A percentile compares a stretch with the other conserved stretches of the same genome.
Conservation (phyloP, 2,113 vertebrate species). For the Etia nguti region DNA sequence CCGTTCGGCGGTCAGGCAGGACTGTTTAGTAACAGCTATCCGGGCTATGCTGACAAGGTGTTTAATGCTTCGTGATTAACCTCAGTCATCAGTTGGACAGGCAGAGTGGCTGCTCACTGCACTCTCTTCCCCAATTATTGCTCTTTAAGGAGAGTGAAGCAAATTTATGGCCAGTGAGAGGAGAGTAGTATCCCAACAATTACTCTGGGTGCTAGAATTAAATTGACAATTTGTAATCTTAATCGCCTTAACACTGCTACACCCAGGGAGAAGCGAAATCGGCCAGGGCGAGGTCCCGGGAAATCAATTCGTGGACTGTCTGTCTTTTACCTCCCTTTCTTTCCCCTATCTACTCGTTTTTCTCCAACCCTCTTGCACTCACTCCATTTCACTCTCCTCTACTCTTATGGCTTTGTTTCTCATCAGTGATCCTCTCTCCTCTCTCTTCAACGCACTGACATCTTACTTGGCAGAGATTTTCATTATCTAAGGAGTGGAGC, state of each 20-base stretch:
- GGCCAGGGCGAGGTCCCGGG: conserved; percentile 38
- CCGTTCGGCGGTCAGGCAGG: neutral
- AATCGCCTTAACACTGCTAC: conserved; percentile 50
- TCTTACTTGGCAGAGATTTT: conserved; percentile 57
- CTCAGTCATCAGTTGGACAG: conserved; percentile 16
- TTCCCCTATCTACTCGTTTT: neutral
- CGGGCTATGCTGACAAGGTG: conserved; percentile 15
- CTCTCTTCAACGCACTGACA: conserved; percentile 19
- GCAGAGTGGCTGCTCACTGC: neutral
- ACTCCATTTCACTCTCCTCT: conserved; percentile 2
- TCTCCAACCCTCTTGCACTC: neutral
- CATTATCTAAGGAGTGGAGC: conserved; percentile 55
- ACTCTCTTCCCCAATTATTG: conserved; percentile 45
- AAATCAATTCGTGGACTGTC: conserved; percentile 56
- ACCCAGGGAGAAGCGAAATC: conserved; percentile 55
- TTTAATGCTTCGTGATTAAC: conserved; percentile 56
- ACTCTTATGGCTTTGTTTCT: conserved; percentile 21
- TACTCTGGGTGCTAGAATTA: conserved; percentile 54
- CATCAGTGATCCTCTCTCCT: neutral
- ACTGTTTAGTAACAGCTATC: neutral
- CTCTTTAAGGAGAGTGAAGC: conserved; percentile 47
- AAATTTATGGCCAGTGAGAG: conserved; percentile 54
- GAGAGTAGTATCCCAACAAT: conserved; percentile 57
- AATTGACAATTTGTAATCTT: conserved; percentile 72
- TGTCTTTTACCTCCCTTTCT: neutral